Evolutionary conservation across 1,140 invertebrate species (phyloP).

Genomic region (Caenorhabditis remanei): DNA sequence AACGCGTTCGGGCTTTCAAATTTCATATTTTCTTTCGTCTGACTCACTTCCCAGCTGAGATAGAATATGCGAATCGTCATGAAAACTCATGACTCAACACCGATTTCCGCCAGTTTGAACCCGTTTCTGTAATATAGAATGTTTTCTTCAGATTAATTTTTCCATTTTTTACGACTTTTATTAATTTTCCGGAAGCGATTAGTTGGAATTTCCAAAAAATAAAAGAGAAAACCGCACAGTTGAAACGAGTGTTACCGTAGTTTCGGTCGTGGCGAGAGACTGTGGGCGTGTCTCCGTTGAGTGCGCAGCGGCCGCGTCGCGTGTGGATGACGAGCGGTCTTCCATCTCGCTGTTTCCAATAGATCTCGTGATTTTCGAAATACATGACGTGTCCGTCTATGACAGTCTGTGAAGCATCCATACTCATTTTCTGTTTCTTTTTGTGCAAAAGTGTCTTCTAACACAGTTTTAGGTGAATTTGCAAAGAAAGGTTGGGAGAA

Average conservation of each 20-base stretch:
- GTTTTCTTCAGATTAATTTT: neutral
- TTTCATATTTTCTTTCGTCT: neutral
- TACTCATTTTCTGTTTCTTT: constrained; percentile 52
- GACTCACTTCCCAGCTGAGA: constrained; percentile 65
- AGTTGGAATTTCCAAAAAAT: constrained; percentile 8
- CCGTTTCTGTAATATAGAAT: neutral
- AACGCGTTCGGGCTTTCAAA: neutral
- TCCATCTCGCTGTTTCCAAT: neutral
- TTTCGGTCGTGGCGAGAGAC: neutral
- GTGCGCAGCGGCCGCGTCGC: constrained; percentile 9
- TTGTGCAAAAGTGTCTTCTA: constrained; percentile 29
- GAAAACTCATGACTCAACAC: constrained; percentile 41
- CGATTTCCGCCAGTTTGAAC: neutral
- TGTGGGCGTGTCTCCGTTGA: neutral
- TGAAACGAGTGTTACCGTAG: constrained; percentile 46
- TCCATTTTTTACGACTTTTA: neutral
- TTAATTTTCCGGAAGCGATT: neutral
- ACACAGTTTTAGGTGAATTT: constrained; percentile 39
- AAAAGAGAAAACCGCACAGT: constrained; percentile 5
- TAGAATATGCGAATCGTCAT: constrained; percentile 64
- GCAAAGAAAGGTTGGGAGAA: constrained; percentile 24
- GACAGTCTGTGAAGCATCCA: too few relatives aligned
- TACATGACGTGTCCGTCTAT: neutral
- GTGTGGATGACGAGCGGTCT: neutral
- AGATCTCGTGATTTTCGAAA: constrained; percentile 46